Base-by-base conservation (phyloP, 2,888 invertebrate species). In the Apodemia duryi region DNA sequence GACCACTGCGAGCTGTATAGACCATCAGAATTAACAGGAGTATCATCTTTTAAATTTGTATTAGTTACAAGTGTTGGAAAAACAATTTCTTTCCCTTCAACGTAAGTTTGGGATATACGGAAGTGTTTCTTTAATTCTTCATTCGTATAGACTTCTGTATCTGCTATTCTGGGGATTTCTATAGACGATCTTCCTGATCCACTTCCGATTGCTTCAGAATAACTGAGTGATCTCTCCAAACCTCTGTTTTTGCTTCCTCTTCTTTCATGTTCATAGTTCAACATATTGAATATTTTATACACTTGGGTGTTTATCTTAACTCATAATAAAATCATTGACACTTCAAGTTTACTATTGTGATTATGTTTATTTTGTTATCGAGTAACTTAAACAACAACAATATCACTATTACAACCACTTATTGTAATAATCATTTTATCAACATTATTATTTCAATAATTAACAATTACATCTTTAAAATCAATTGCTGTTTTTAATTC, bases 121-220 rank as follows among this genome's bases (percentile, higher is more conserved):
- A 82, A 88, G 1, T 91, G 87, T 69, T 88, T 89, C 67, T 88
- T 90, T 0, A 89, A 69, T 69, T 91, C 90, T 71, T 91, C 91
- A 63, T 91, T 91, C 0, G 79, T 77, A 68, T 91, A 91, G 0
- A 91, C 91, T 9, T 91, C 90, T 10, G 88, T 85, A 71, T 88
- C 72, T 0, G 72, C 81, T 0, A 91, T 85, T 43, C 78, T 80
- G 13, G 89, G 88, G 69, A 91, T 89, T 77, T 90, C 90, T 49
- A 90, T 86, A 0, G 89, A 90, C 0, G 87, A 85, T 72, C 85
- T 75, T 0, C 80, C 77, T 0, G 91, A 87, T 0, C 74, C 75
- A 46, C 81, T 86, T 1, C 88, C 88, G 1, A 91, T 91, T 0
- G 91, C 91, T 77, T 87, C 91, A 0, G 90, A 90, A 64, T 91